A percentile compares a stretch with the other conserved stretches of the same genome.
Conservation (phyloP, 2,797 vertebrate genomes). For the Clarias fuscus region DNA sequence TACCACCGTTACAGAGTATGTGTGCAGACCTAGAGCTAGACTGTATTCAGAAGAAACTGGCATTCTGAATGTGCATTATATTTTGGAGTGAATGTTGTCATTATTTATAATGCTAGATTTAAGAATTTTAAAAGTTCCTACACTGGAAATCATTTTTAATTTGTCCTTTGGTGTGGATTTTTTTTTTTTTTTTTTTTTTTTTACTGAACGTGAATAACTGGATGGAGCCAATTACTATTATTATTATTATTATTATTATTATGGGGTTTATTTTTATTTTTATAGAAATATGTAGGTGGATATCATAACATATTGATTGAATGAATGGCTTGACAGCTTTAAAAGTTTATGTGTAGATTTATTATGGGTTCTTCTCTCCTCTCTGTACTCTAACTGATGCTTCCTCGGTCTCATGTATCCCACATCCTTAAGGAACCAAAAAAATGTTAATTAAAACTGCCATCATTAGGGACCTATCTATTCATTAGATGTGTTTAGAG, state of each 20-base stretch:
- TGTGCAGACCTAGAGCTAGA: conserved; percentile 12
- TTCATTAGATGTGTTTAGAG: background rate
- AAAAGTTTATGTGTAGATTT: conserved; percentile 65
- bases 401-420: background rate
- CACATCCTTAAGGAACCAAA: background rate
- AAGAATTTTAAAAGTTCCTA: background rate
- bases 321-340: conserved; percentile 56
- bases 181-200: conserved; percentile 17
- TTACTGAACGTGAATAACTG: background rate
- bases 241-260: conserved; percentile 5
- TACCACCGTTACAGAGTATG: conserved; percentile 17
- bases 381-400: conserved; percentile 12
- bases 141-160: background rate
- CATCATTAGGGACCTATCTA: background rate
- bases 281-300: conserved; percentile 33
- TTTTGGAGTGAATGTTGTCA: conserved; percentile 26
- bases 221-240: conserved; percentile 20
- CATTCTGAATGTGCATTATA: conserved; percentile 15
- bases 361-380: conserved; percentile 29
- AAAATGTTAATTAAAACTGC: background rate
- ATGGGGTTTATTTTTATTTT: background rate
- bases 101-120: background rate
- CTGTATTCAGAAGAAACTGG: background rate
- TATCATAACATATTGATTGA: conserved; percentile 61
- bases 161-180: background rate